phyloP scores from a whole-genome alignment of 2,888 invertebrate genomes.

The Ectemnius continuus region DNA sequence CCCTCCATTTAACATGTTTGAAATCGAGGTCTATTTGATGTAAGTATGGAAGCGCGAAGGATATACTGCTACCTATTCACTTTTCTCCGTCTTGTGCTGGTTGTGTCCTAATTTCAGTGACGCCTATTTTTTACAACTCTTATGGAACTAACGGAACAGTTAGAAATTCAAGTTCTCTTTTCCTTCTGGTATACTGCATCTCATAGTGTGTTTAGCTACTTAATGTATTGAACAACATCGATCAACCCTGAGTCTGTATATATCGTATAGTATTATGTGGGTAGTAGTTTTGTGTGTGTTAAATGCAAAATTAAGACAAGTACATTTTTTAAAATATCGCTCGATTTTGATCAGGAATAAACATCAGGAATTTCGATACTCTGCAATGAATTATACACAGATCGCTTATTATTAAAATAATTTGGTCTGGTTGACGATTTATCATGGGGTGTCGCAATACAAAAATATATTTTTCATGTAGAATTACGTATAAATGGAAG shows the following conservation, averaged over 20 bases:
- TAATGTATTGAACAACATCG: too few relatives aligned
- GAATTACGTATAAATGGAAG: not conserved
- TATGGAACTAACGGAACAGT: too few relatives aligned
- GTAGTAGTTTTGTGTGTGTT: conserved; percentile 10
- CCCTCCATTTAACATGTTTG: not conserved
- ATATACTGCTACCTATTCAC: conserved; percentile 6
- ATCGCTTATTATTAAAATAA: conserved; percentile 48
- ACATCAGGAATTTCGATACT: conserved; percentile 14
- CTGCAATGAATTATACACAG: conserved; percentile 8
- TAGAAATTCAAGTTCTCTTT: too few relatives aligned
- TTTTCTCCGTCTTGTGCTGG: too few relatives aligned
- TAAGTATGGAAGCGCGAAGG: conserved; percentile 34
- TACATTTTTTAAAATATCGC: conserved; percentile 2
- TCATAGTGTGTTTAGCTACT: too few relatives aligned
- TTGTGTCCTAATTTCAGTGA: too few relatives aligned
- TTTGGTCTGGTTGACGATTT: conserved; percentile 8
- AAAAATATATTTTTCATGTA: not conserved
- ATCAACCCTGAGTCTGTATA: too few relatives aligned
- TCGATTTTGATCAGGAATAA: conserved; percentile 26
- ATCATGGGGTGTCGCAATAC: not conserved
- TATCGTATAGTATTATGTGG: not conserved
- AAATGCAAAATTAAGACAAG: conserved; percentile 18
- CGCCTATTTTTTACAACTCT: too few relatives aligned
- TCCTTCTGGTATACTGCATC: too few relatives aligned
- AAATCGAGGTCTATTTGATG: not conserved